These are phyloP conservation scores for Ephydatia muelleri DNA, from an alignment of 37 sponge, comb jelly and placozoan species.

Conservation along the genomic window DNA sequence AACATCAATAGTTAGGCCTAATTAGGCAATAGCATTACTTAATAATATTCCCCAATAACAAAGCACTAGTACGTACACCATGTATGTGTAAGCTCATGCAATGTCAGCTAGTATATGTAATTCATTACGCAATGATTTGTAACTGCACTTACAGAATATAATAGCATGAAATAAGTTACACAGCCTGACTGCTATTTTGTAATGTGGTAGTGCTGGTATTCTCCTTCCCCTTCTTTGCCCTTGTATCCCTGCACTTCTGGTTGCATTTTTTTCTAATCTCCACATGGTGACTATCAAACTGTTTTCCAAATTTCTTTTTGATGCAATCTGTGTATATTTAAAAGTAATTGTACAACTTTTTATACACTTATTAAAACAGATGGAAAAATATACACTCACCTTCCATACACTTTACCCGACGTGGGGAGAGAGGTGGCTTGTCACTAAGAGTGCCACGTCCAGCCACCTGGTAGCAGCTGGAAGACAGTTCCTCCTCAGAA, in stretches of 20 bases:
- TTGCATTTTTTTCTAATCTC: not conserved
- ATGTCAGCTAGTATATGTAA: not conserved
- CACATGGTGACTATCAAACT: not conserved
- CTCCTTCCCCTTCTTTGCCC: not conserved
- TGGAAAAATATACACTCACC: not conserved
- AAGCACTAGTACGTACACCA: not conserved
- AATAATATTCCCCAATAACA: not conserved
- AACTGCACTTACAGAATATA: not conserved
- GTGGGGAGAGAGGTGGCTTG: not conserved
- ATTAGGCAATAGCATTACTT: not conserved
- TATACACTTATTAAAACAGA: not conserved
- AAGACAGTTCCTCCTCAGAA: not conserved
- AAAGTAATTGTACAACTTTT: not conserved
- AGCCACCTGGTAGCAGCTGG: not conserved
- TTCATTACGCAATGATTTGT: not conserved
- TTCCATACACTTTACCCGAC: not conserved
- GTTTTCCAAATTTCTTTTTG: not conserved
- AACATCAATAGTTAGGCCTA: too few relatives aligned
- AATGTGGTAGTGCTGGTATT: not conserved
- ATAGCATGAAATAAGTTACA: not conserved
- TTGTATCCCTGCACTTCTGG: not conserved
- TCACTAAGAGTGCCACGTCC: not conserved
- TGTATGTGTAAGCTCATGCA: not conserved
- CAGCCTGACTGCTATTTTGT: not conserved
- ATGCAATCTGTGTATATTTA: not conserved